phyloP scores from a whole-genome alignment of 37 sponge, comb jelly and placozoan species.

The Aplysina aerophoba region DNA sequence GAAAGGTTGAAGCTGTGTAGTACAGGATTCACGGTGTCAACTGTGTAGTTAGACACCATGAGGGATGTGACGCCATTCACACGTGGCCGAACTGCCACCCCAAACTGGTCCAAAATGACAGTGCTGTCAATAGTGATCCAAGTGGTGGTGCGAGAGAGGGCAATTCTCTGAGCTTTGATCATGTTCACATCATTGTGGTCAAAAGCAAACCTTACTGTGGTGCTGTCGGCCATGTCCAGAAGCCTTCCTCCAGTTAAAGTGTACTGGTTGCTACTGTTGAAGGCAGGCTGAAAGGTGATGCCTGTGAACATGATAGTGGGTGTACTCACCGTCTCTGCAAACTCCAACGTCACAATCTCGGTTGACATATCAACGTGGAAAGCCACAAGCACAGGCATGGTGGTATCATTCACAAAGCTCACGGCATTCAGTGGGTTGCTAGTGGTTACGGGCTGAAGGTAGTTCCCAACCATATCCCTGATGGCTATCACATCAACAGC shows the following conservation, averaged over 20 bases:
- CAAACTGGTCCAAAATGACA: conserved; percentile 68
- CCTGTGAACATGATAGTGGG: conserved; percentile 71
- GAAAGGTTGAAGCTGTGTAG: conserved; percentile 61
- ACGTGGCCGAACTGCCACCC: conserved; percentile 51
- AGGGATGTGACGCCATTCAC: conserved; percentile 64
- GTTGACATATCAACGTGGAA: conserved; percentile 77
- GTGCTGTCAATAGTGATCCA: conserved; percentile 61
- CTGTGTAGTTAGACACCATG: conserved; percentile 51
- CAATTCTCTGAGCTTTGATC: conserved; percentile 69
- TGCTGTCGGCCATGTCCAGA: conserved; percentile 51
- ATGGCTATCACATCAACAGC: conserved; percentile 44
- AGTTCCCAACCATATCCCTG: conserved; percentile 78
- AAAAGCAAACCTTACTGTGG: conserved; percentile 53
- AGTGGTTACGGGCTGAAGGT: conserved; percentile 44
- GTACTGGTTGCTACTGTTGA: conserved; percentile 69
- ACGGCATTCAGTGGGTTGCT: conserved; percentile 44
- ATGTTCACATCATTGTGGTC: conserved; percentile 61
- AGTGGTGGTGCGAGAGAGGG: conserved; percentile 44
- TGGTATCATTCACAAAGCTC: conserved; percentile 72
- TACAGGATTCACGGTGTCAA: conserved; percentile 49
- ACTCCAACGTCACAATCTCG: conserved; percentile 73
- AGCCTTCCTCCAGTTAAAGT: conserved; percentile 71
- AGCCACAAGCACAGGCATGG: conserved; percentile 59
- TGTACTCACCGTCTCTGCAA: conserved; percentile 83
- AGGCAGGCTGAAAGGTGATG: conserved; percentile 72